These are phyloP conservation scores for Oppia nitens DNA, from an alignment of 1,140 invertebrate genomes.

Conservation along the genomic window DNA sequence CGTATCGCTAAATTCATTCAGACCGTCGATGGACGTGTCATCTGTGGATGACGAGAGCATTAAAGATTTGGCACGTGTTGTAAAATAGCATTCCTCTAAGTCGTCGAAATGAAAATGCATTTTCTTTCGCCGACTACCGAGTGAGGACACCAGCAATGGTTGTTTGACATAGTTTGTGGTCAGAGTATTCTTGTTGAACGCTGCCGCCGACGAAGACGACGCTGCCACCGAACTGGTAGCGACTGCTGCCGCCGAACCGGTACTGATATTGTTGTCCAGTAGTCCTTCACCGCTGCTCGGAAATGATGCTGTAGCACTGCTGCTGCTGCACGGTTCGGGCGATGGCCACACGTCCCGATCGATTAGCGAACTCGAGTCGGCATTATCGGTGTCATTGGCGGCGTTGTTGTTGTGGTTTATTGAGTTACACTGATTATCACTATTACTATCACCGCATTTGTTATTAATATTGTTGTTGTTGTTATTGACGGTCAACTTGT, in stretches of 20 bases:
- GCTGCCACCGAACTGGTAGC: conserved; percentile 8
- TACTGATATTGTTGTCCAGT: conserved; percentile 9
- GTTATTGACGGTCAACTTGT: neutral
- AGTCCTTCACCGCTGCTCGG: conserved; percentile 25
- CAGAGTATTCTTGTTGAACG: neutral
- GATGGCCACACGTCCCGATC: neutral
- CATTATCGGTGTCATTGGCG: neutral
- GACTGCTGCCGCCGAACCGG: conserved; percentile 3
- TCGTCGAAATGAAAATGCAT: conserved; percentile 78
- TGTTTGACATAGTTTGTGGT: conserved; percentile 13
- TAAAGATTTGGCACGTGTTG: conserved; percentile 48
- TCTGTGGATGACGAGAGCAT: conserved; percentile 24
- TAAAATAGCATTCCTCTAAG: conserved; percentile 71
- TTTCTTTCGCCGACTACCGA: conserved; percentile 42
- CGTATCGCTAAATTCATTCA: conserved; percentile 68
- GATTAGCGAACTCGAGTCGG: neutral
- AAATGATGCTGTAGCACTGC: too few species aligned
- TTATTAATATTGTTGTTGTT: too few species aligned
- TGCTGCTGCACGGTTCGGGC: conserved; percentile 9
- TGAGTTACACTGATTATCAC: too few species aligned
- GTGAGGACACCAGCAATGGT: neutral
- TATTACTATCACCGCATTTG: too few species aligned
- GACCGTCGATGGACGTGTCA: conserved; percentile 28
- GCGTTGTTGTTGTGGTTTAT: neutral
- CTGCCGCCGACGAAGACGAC: conserved; percentile 15